These are phyloP conservation scores for Pterocles burchelli DNA, from an alignment of 2,113 vertebrate genomes.

Conservation along the genomic window DNA sequence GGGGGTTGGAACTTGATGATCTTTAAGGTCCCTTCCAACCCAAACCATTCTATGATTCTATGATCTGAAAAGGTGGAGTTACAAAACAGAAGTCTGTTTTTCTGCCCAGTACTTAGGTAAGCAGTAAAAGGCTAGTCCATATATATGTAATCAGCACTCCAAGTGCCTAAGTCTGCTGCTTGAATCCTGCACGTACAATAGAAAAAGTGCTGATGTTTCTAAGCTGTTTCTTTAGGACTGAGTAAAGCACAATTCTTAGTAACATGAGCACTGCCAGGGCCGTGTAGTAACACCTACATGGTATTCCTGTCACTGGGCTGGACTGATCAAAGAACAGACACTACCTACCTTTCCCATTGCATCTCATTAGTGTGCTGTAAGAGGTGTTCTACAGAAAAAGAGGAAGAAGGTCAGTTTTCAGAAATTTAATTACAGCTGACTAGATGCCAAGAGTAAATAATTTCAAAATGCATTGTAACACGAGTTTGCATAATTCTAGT, in stretches of 20 bases:
- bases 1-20: too few species aligned
- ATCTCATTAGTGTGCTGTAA: neutral
- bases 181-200: neutral
- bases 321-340: neutral
- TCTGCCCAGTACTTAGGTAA: neutral
- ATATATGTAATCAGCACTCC: too few species aligned
- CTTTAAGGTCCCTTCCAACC: too few species aligned
- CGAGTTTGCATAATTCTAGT: neutral
- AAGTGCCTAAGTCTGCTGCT: neutral
- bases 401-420: neutral
- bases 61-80: neutral
- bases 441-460: constrained; percentile 29
- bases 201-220: neutral
- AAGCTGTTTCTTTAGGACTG: neutral
- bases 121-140: neutral
- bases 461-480: neutral
- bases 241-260: neutral
- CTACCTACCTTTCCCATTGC: neutral
- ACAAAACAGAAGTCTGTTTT: neutral
- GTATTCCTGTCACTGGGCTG: neutral
- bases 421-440: constrained; percentile 35
- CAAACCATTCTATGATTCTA: too few species aligned
- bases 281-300: neutral
- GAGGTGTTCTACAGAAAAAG: neutral
- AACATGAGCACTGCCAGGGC: neutral